These are phyloP conservation scores for Apodemia duryi DNA, from an alignment of 2,888 invertebrate genomes.

Conservation along the genomic window DNA sequence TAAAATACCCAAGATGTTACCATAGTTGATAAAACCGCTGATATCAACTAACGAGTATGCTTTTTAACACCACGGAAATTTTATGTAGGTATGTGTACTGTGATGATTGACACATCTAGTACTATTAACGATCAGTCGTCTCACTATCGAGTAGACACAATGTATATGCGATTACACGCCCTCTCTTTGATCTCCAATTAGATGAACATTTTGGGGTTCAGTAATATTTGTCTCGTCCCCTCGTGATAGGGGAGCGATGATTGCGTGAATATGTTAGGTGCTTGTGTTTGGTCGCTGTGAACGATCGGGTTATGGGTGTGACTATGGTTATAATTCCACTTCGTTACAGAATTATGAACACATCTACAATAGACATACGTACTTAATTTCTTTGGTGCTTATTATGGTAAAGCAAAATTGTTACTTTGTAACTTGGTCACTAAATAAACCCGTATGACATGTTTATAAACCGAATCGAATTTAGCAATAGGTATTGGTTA, in stretches of 20 bases:
- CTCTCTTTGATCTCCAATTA: slow-evolving; percentile 77
- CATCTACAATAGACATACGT: neutral
- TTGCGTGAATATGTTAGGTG: slow-evolving; percentile 43
- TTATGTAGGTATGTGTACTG: slow-evolving; percentile 19
- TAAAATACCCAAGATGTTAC: too few relatives aligned
- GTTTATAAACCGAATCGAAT: neutral
- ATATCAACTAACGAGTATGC: too few relatives aligned
- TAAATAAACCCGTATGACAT: neutral
- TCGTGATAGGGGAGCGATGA: slow-evolving; percentile 46
- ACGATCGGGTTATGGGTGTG: slow-evolving; percentile 22
- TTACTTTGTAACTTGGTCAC: slow-evolving; percentile 8
- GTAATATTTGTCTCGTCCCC: slow-evolving; percentile 48
- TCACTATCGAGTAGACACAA: slow-evolving; percentile 48
- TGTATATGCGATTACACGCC: slow-evolving; percentile 69
- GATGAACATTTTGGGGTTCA: slow-evolving; percentile 75
- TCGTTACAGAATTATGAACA: slow-evolving; percentile 4
- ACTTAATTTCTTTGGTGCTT: neutral
- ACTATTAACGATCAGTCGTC: slow-evolving; percentile 28
- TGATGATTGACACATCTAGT: slow-evolving; percentile 40
- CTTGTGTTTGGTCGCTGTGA: slow-evolving; percentile 18
- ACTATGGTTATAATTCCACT: slow-evolving; percentile 11
- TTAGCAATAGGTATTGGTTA: neutral
- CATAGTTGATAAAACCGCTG: too few relatives aligned
- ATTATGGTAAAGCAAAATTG: neutral
- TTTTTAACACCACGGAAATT: too few relatives aligned